Percentiles rank a stretch among this genome's conserved stretches.
phyloP scores from a whole-genome alignment of 2,797 vertebrate species.

The Poecilia velifera region DNA sequence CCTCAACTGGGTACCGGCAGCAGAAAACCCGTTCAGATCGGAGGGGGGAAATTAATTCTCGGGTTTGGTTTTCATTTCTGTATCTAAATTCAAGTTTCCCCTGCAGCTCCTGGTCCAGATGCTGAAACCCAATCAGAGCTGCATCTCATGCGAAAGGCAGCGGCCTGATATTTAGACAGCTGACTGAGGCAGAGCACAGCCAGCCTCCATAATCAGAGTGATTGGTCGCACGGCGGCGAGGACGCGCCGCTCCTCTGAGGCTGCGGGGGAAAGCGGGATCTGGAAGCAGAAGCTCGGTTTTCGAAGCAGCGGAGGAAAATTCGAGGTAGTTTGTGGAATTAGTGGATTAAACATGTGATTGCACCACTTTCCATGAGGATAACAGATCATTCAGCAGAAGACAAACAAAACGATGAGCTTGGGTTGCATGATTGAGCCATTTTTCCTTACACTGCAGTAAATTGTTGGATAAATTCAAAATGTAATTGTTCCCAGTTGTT shows the following conservation, averaged over 20 bases:
- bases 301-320: conserved; percentile 46
- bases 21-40: conserved; percentile 40
- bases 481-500: conserved; percentile 19
- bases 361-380: conserved; percentile 19
- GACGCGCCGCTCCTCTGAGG: conserved; percentile 48
- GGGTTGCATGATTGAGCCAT: conserved; percentile 5
- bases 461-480: background rate
- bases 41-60: conserved; percentile 45
- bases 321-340: conserved; percentile 29
- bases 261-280: conserved; percentile 40
- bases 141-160: conserved; percentile 64
- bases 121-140: conserved; percentile 64
- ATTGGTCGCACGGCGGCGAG: conserved; percentile 63
- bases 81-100: conserved; percentile 55
- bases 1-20: conserved; percentile 28
- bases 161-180: conserved; percentile 75
- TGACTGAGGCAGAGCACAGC: conserved; percentile 68
- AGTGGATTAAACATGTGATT: conserved; percentile 20
- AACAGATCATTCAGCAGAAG: conserved; percentile 9
- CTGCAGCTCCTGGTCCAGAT: conserved; percentile 69
- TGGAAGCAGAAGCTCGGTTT: conserved; percentile 37
- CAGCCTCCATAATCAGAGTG: conserved; percentile 63
- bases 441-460: conserved; percentile 5
- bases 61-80: conserved; percentile 64
- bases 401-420: conserved; percentile 1